Conservation (phyloP, 1,140 invertebrate genomes). For the Platyscapa corneri region DNA sequence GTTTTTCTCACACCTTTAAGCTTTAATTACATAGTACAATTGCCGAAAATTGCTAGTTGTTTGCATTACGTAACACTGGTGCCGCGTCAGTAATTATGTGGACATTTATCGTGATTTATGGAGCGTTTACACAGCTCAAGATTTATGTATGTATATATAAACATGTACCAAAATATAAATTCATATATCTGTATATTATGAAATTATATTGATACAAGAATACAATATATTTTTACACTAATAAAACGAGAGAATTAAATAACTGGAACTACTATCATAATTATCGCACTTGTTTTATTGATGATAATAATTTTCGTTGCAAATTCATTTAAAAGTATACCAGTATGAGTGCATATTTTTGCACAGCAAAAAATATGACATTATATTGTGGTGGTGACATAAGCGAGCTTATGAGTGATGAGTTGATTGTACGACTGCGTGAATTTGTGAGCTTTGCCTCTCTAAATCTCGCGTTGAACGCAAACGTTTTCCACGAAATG, state of each 20-base stretch:
- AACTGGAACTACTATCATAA: neutral
- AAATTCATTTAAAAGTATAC: neutral
- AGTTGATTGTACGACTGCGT: neutral
- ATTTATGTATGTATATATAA: neutral
- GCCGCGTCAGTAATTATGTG: constrained; percentile 34
- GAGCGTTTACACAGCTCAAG: constrained; percentile 1
- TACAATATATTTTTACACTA: constrained; percentile 9
- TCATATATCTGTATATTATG: neutral
- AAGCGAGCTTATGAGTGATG: neutral
- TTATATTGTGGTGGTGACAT: constrained; percentile 8
- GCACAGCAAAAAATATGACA: neutral
- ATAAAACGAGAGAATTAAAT: constrained; percentile 18
- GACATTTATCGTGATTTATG: constrained; percentile 49
- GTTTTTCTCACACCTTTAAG: neutral
- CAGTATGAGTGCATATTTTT: neutral
- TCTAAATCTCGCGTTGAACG: neutral
- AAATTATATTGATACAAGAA: neutral
- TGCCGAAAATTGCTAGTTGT: constrained; percentile 51
- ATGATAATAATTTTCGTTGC: constrained; percentile 22
- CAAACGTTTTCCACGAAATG: constrained; percentile 19
- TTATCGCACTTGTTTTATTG: constrained; percentile 29
- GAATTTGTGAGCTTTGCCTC: neutral
- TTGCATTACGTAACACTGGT: constrained; percentile 21
- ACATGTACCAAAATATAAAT: constrained; percentile 5
- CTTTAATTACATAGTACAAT: constrained; percentile 21